These are phyloP conservation scores for Magallana ariakensis DNA, from an alignment of 1,140 invertebrate species.

Conservation along the genomic window DNA sequence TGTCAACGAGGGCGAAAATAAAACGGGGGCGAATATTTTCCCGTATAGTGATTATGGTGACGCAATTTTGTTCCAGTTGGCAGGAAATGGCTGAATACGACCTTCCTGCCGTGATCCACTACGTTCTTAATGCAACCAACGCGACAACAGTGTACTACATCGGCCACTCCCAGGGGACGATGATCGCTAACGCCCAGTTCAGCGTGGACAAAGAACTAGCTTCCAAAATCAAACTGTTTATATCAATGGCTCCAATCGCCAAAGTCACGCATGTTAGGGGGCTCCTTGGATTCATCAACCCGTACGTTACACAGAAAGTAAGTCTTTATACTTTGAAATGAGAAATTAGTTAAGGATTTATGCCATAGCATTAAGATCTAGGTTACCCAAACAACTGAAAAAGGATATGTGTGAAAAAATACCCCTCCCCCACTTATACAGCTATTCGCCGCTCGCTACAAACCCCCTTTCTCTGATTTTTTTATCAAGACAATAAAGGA, in stretches of 20 bases:
- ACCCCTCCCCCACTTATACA: no score
- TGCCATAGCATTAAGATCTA: no score
- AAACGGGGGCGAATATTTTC: no score
- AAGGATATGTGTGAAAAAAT: no score
- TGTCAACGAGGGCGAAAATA: no score
- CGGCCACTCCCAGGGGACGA: slow-evolving; percentile 86
- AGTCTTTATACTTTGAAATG: neutral
- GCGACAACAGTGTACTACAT: slow-evolving; percentile 84
- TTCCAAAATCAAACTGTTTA: slow-evolving; percentile 75
- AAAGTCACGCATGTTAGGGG: slow-evolving; percentile 86
- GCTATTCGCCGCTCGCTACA: no score
- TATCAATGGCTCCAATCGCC: slow-evolving; percentile 88
- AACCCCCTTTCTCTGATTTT: no score
- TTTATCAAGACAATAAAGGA: no score
- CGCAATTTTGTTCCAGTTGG: slow-evolving; percentile 81
- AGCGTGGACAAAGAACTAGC: slow-evolving; percentile 67
- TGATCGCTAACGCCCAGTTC: slow-evolving; percentile 79
- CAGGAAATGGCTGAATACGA: slow-evolving; percentile 89
- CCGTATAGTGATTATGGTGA: no score
- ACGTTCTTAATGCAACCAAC: slow-evolving; percentile 82
- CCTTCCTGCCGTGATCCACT: slow-evolving; percentile 85
- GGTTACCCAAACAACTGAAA: no score
- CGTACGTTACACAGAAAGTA: slow-evolving; percentile 5
- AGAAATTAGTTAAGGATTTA: no score
- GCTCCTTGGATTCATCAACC: slow-evolving; percentile 79